Evolutionary conservation across 30 jellyfish, hydroid and myxozoan species (phyloP).

Genomic region (Phacellophora camtschatica): DNA sequence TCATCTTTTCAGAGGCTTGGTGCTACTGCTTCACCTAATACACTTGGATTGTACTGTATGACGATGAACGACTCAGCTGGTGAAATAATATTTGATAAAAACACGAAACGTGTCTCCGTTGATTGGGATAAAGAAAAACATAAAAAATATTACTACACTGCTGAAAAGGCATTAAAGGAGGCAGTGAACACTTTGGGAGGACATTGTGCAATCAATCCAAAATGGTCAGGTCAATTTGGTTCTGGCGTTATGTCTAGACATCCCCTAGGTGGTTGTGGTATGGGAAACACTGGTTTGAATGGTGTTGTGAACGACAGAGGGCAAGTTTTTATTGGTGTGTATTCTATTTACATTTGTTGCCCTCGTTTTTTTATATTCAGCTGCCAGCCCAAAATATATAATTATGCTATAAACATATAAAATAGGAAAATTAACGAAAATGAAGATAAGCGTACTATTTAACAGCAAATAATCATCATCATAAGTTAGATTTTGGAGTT

Average conservation of each 20-base stretch:
- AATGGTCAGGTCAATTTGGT: conserved; percentile 90
- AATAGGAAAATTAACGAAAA: too few species aligned
- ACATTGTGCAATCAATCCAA: conserved; percentile 75
- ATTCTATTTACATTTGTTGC: too few species aligned
- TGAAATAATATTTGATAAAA: conserved; percentile 64
- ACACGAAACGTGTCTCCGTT: conserved; percentile 67
- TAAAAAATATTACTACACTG: conserved; percentile 84
- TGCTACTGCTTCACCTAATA: conserved; percentile 41
- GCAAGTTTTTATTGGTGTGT: conserved; percentile 89
- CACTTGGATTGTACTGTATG: conserved; percentile 94
- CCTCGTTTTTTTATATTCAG: too few species aligned
- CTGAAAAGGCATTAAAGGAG: conserved; percentile 86
- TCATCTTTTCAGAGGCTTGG: conserved; percentile 60
- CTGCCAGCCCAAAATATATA: too few species aligned
- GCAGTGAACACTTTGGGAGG: conserved; percentile 86
- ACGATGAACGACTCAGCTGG: conserved; percentile 94
- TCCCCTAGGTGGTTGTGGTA: conserved; percentile 98
- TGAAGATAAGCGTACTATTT: too few species aligned
- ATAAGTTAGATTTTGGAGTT: too few species aligned
- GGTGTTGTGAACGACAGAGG: conserved; percentile 98
- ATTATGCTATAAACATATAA: too few species aligned
- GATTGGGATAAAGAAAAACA: conserved; percentile 90
- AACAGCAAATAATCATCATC: too few species aligned
- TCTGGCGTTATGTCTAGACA: conserved; percentile 74
- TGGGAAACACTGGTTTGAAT: conserved; percentile 94